phyloP scores from a whole-genome alignment of 2,888 invertebrate genomes.

The Leucophora obtusa region DNA sequence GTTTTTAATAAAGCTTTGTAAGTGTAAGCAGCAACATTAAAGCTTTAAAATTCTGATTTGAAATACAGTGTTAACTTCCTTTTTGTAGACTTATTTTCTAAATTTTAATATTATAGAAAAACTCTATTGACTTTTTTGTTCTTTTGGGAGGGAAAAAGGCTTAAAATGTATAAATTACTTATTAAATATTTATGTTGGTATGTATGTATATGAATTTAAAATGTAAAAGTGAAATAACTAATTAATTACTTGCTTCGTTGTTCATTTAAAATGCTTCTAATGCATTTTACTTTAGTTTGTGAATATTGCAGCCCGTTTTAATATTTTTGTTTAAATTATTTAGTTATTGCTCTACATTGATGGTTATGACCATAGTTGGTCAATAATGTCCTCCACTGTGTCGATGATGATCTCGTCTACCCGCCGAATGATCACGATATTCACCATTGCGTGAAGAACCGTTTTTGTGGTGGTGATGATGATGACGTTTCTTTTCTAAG shows the following conservation, averaged over 20 bases:
- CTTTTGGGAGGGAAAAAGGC: slow-evolving; percentile 33
- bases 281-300: slow-evolving; percentile 60
- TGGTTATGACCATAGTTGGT: slow-evolving; percentile 79
- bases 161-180: slow-evolving; percentile 23
- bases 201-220: slow-evolving; percentile 41
- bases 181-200: slow-evolving; percentile 23
- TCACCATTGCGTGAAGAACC: slow-evolving; percentile 76
- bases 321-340: slow-evolving; percentile 40
- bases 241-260: slow-evolving; percentile 66
- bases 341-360: slow-evolving; percentile 77
- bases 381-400: slow-evolving; percentile 78
- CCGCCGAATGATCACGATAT: slow-evolving; percentile 76
- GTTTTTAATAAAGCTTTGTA: background rate
- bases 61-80: slow-evolving; percentile 18
- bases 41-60: background rate
- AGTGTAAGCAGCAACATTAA: background rate
- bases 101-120: slow-evolving; percentile 57
- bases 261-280: slow-evolving; percentile 56
- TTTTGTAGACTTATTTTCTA: slow-evolving; percentile 53
- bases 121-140: slow-evolving; percentile 61
- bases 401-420: slow-evolving; percentile 77
- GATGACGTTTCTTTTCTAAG: slow-evolving; percentile 78
- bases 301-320: slow-evolving; percentile 63
- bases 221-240: slow-evolving; percentile 56
- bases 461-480: slow-evolving; percentile 78